Conservation (phyloP, 2,888 invertebrate species). For the Alcis repandata region DNA sequence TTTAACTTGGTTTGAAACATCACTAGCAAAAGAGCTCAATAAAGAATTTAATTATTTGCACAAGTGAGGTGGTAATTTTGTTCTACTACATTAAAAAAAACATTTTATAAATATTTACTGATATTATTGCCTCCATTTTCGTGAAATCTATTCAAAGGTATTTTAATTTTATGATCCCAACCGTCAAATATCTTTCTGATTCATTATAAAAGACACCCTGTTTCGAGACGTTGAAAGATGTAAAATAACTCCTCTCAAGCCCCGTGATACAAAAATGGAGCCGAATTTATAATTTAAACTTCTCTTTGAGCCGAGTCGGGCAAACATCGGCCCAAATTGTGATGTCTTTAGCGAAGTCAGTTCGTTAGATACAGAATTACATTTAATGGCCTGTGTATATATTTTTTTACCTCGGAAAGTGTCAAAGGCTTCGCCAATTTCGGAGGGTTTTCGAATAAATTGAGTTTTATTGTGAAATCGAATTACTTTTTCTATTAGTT, state of each 20-base stretch:
- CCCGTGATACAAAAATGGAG: slow-evolving; percentile 21
- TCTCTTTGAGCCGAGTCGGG: slow-evolving; percentile 39
- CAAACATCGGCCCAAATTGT: slow-evolving; percentile 43
- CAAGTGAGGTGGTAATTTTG: too few relatives aligned
- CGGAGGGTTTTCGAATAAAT: slow-evolving; percentile 22
- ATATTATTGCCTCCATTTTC: too few relatives aligned
- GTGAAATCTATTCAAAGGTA: too few relatives aligned
- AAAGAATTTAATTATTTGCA: too few relatives aligned
- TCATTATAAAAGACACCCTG: neutral
- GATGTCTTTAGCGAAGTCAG: slow-evolving; percentile 45
- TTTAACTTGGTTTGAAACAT: too few relatives aligned
- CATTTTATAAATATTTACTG: too few relatives aligned
- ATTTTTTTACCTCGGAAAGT: slow-evolving; percentile 28
- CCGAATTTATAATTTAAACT: slow-evolving; percentile 38
- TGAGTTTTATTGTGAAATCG: slow-evolving; percentile 15
- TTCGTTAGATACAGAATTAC: slow-evolving; percentile 44
- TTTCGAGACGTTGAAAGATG: neutral
- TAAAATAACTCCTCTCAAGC: neutral
- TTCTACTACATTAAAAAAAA: too few relatives aligned
- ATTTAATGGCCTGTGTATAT: slow-evolving; percentile 29
- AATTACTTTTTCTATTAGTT: neutral
- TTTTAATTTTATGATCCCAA: too few relatives aligned
- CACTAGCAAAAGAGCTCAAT: too few relatives aligned
- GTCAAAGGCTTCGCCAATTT: slow-evolving; percentile 32
- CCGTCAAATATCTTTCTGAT: too few relatives aligned